These are phyloP conservation scores for Clarias pachynema DNA, from an alignment of 2,797 vertebrate species.

Conservation along the genomic window DNA sequence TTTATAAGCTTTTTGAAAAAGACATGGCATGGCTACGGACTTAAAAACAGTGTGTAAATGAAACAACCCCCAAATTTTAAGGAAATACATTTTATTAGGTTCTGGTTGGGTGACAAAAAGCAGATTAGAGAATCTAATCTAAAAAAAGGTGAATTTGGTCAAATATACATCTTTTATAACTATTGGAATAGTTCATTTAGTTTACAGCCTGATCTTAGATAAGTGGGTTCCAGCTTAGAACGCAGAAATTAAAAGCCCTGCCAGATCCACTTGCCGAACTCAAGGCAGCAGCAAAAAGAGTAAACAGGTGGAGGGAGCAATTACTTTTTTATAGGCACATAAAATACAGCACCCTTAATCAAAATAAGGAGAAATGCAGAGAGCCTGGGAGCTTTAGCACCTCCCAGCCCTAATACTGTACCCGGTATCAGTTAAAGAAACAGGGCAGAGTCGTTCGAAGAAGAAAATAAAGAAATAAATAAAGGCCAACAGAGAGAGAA, in stretches of 20 bases:
- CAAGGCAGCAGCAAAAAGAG: slow-evolving; percentile 30
- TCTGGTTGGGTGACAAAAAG: not conserved
- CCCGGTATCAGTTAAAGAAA: not conserved
- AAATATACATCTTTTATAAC: not conserved
- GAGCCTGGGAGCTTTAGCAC: slow-evolving; percentile 10
- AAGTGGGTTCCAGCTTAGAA: not conserved
- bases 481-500: not conserved
- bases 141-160: not conserved
- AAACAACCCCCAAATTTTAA: not conserved
- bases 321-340: slow-evolving; percentile 51
- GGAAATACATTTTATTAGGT: not conserved
- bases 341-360: slow-evolving; percentile 51
- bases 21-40: not conserved
- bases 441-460: not conserved
- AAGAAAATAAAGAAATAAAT: not conserved
- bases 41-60: not conserved
- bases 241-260: not conserved
- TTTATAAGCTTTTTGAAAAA: not conserved
- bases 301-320: slow-evolving; percentile 36
- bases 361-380: slow-evolving; percentile 26
- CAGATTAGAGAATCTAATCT: not conserved
- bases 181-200: not conserved
- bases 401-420: slow-evolving; percentile 14
- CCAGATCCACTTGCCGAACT: slow-evolving; percentile 25
- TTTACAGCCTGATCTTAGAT: not conserved